phyloP scores from a whole-genome alignment of 2,797 vertebrate genomes.

The Poliocrania exsul region DNA sequence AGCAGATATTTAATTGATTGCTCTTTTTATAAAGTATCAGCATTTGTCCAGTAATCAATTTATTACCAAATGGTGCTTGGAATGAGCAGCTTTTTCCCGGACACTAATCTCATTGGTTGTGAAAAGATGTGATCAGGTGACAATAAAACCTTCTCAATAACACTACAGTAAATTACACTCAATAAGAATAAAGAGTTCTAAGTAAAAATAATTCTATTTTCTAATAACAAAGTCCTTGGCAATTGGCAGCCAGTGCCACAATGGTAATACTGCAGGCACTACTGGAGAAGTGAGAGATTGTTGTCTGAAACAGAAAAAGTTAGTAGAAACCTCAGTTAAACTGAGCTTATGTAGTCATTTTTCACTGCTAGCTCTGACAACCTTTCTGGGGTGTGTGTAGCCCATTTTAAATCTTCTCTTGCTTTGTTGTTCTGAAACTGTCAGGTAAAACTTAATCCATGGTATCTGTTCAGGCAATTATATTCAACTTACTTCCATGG shows the following conservation, averaged over 20 bases:
- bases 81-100: conserved; percentile 41
- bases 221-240: conserved; percentile 5
- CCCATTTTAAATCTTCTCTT: conserved; percentile 1
- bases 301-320: neutral
- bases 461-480: neutral
- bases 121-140: conserved; percentile 47
- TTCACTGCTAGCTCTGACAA: neutral
- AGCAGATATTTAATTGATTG: conserved; percentile 22
- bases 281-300: neutral
- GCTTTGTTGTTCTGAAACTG: neutral
- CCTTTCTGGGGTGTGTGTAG: neutral
- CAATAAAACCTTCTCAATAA: conserved; percentile 44
- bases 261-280: neutral
- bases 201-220: conserved; percentile 55
- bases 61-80: conserved; percentile 54
- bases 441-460: conserved; percentile 11
- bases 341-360: neutral
- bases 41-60: conserved; percentile 47
- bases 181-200: conserved; percentile 20
- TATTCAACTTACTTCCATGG: neutral
- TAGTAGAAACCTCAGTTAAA: neutral
- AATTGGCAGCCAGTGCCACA: conserved; percentile 11
- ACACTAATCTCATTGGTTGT: conserved; percentile 18
- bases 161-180: conserved; percentile 37
- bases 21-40: conserved; percentile 62